Percentiles rank a stretch among this genome's conserved stretches.
These are phyloP conservation scores for Australoheros scitulus DNA, from an alignment of 2,113 vertebrate genomes.

Conservation along the genomic window DNA sequence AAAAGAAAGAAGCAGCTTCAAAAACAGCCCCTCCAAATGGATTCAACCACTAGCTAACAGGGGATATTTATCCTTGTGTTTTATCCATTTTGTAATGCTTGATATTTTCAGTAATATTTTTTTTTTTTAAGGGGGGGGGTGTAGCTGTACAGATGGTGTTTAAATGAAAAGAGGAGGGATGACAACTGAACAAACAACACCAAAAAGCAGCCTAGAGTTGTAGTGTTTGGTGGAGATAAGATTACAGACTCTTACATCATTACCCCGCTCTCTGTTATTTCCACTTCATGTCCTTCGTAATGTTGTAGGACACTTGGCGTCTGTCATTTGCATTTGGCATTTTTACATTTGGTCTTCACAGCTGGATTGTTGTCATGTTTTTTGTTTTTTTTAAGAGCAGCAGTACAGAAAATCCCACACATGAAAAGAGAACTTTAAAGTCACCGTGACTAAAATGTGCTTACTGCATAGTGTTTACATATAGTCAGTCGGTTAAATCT, in stretches of 20 bases:
- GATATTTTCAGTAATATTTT: not conserved
- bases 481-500: not conserved
- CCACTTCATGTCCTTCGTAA: conserved; percentile 24
- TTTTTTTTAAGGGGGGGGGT: not conserved
- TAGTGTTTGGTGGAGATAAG: conserved; percentile 46
- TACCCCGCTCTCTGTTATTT: conserved; percentile 3
- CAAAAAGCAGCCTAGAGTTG: conserved; percentile 28
- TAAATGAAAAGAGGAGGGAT: not conserved
- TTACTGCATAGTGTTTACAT: not conserved
- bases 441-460: not conserved
- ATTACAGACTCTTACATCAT: conserved; percentile 56
- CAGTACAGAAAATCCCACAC: not conserved
- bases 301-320: conserved; percentile 18
- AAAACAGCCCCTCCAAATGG: not conserved
- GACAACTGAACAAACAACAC: conserved; percentile 27
- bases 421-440: not conserved
- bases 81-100: not conserved
- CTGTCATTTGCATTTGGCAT: conserved; percentile 47
- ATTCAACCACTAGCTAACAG: not conserved
- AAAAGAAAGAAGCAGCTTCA: conserved; percentile 1
- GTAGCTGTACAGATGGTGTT: not conserved
- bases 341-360: conserved; percentile 21
- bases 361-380: conserved; percentile 1
- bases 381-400: not conserved
- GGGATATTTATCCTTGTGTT: not conserved